Conservation (phyloP, 2,797 vertebrate genomes). For the Poeciliopsis turneri region DNA sequence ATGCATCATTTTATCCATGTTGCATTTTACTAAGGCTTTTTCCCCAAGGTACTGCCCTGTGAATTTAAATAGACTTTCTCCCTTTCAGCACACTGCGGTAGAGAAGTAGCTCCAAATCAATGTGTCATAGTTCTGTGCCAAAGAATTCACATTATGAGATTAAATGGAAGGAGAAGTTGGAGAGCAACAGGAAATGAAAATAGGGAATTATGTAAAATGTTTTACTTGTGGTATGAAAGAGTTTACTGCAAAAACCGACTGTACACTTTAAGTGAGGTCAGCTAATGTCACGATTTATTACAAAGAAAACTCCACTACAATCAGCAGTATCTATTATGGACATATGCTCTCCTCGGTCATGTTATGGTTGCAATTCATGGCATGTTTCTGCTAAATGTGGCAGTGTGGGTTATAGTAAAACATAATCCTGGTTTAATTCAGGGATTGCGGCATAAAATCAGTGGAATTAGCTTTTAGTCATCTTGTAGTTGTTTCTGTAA, state of each 20-base stretch:
- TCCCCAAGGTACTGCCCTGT: constrained; percentile 27
- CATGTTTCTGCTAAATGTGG: neutral
- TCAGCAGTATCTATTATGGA: neutral
- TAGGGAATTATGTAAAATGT: constrained; percentile 53
- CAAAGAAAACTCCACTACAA: neutral
- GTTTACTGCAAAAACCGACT: constrained; percentile 29
- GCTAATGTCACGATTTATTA: neutral
- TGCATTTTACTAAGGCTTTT: constrained; percentile 8
- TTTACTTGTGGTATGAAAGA: constrained; percentile 31
- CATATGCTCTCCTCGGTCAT: neutral
- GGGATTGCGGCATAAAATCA: neutral
- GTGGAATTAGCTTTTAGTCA: neutral
- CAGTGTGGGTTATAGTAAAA: neutral
- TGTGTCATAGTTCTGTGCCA: constrained; percentile 52
- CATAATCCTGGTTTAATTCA: constrained; percentile 3
- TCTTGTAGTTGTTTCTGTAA: constrained; percentile 19
- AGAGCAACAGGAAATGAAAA: constrained; percentile 66
- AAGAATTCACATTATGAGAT: constrained; percentile 48
- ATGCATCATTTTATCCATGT: constrained; percentile 19
- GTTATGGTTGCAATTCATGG: neutral
- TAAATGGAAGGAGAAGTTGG: constrained; percentile 52
- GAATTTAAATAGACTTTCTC: constrained; percentile 53
- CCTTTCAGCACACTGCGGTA: constrained; percentile 47
- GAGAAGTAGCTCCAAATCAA: constrained; percentile 36
- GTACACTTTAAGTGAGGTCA: neutral